Evolutionary conservation across 2,888 invertebrate species (phyloP), one percentile per base, ranked within the genome.

Genomic region (Papilio demoleus): DNA sequence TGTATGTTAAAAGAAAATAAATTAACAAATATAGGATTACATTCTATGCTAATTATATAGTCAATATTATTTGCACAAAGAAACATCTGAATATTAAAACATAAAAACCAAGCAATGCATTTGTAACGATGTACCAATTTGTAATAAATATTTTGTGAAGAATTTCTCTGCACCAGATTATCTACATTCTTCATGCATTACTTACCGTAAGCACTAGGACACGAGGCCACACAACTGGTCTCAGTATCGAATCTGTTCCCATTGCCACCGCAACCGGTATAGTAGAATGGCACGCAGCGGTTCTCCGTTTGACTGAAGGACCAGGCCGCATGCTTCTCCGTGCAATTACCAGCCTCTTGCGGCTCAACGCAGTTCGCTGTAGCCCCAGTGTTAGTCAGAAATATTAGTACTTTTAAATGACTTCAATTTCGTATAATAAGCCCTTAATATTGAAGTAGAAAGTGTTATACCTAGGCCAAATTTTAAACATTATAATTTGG

Each of bases 201-300:
- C 96, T 96, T 92, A 97, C 97, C 96, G 80, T 95, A 94, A 83
- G 94, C 94, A 72, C 95, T 94, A 38, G 97, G 97, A 86, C 98
- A 98, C 82, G 95, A 93, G 70, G 93, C 88, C 80, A 95, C 94
- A 85, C 98, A 98, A 81, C 94, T 93, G 76, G 95, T 94, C 86
- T 94, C 93, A 81, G 94, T 94, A 73, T 93, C 93, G 93, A 97
- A 99, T 87, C 95, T 96, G 93, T 99, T 99, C 80, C 92, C 94
- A 90, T 98, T 98, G 76, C 97, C 98, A 74, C 95, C 96, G 90
- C 98, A 99, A 75, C 98, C 98, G 75, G 96, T 95, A 92, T 96
- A 98, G 94, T 97, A 97, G 94, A 98, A 99, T 64, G 97, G 97
- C 92, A 97, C 94, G 93, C 99, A 99, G 75, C 96, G 94, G 89